A percentile compares a stretch with the other conserved stretches of the same genome.
Evolutionary conservation across 2,888 invertebrate species (phyloP).

Genomic region (Coelopa pilipes): DNA sequence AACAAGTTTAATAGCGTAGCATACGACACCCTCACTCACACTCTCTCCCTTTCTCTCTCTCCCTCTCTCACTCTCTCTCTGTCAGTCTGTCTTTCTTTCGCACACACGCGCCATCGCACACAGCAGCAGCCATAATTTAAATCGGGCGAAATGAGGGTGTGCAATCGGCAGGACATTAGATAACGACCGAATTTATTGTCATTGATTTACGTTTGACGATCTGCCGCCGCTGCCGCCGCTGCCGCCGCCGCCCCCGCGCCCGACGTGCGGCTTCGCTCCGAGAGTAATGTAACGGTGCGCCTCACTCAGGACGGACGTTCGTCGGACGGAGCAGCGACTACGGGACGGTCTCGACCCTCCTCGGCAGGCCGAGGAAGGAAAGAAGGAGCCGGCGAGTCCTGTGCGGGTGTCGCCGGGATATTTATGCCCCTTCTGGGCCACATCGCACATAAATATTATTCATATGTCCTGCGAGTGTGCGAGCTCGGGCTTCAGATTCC

Average conservation of each 20-base stretch:
- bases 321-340: no score
- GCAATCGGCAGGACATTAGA: conserved; percentile 46
- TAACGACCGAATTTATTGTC: conserved; percentile 52
- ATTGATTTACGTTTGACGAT: conserved; percentile 53
- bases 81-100: no score
- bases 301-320: background rate
- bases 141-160: conserved; percentile 51
- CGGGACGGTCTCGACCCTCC: no score
- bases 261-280: background rate
- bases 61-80: no score
- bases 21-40: no score
- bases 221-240: conserved; percentile 27
- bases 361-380: background rate
- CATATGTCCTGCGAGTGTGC: conserved; percentile 48
- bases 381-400: conserved; percentile 39
- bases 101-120: conserved; percentile 24
- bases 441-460: conserved; percentile 65
- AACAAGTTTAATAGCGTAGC: conserved; percentile 37
- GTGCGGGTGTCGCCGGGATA: conserved; percentile 63
- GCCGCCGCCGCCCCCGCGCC: conserved; percentile 15
- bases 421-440: conserved; percentile 65
- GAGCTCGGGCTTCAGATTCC: conserved; percentile 1
- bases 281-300: background rate
- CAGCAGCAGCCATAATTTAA: conserved; percentile 40
- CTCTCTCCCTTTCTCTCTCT: no score